Conservation (phyloP, 2,797 vertebrate genomes). For the Pantherophis alleghaniensis region DNA sequence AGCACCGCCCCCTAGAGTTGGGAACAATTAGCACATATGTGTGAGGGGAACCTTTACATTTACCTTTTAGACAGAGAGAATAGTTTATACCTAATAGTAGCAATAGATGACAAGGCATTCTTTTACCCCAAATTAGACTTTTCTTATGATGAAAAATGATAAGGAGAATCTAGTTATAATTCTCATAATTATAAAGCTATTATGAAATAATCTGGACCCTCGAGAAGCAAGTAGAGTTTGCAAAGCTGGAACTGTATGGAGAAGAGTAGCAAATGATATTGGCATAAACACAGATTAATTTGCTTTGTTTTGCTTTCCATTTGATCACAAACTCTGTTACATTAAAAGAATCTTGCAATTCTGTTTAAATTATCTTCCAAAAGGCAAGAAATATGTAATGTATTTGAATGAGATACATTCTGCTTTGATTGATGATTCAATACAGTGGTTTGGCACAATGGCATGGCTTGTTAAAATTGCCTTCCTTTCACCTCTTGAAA, state of each 20-base stretch:
- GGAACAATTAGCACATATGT: too few relatives aligned
- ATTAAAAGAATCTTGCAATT: not conserved
- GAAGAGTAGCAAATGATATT: not conserved
- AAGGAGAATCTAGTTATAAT: too few relatives aligned
- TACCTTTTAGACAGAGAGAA: not conserved
- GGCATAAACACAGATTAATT: not conserved
- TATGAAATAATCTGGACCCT: not conserved
- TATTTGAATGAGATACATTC: not conserved
- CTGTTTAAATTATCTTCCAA: not conserved
- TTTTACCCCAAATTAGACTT: not conserved
- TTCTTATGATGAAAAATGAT: not conserved
- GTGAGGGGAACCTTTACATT: too few relatives aligned
- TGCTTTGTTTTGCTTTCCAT: not conserved
- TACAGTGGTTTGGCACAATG: not conserved
- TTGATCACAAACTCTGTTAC: not conserved
- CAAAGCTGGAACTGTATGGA: not conserved
- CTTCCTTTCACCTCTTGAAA: not conserved
- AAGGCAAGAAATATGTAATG: not conserved
- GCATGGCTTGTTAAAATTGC: not conserved
- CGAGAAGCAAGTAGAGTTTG: not conserved
- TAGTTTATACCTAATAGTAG: not conserved
- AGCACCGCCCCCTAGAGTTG: too few relatives aligned
- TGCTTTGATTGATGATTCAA: not conserved
- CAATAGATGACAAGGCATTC: not conserved
- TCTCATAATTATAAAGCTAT: not conserved